Percentiles rank a stretch among this genome's conserved stretches.
Conservation (phyloP, 2,797 vertebrate genomes). For the Clarias pachynema region DNA sequence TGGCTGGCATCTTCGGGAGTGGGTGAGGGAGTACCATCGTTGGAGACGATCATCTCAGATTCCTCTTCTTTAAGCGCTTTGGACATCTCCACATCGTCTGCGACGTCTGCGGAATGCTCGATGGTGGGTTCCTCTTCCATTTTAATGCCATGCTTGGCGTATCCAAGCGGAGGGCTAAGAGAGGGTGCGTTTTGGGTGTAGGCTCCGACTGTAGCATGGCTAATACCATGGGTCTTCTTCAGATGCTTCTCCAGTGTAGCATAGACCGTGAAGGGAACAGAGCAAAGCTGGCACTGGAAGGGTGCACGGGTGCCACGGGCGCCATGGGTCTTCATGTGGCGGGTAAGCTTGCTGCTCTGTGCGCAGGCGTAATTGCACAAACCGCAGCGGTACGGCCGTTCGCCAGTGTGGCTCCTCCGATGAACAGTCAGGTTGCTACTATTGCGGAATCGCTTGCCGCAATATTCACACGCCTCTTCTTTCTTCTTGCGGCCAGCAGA, state of each 20-base stretch:
- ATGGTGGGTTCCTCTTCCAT: slow-evolving; percentile 51
- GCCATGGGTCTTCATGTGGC: slow-evolving; percentile 87
- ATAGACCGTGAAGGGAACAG: slow-evolving; percentile 78
- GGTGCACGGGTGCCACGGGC: slow-evolving; percentile 69
- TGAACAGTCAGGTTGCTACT: slow-evolving; percentile 79
- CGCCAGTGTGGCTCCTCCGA: slow-evolving; percentile 84
- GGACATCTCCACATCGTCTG: slow-evolving; percentile 60
- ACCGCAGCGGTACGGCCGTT: slow-evolving; percentile 83
- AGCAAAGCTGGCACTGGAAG: slow-evolving; percentile 70
- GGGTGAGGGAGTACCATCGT: slow-evolving; percentile 53
- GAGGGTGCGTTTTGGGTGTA: slow-evolving; percentile 65
- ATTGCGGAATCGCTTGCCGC: slow-evolving; percentile 80
- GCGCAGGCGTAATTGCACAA: slow-evolving; percentile 86
- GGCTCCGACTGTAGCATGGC: slow-evolving; percentile 71
- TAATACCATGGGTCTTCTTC: slow-evolving; percentile 80
- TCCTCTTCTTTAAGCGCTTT: slow-evolving; percentile 56
- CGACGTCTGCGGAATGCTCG: slow-evolving; percentile 48
- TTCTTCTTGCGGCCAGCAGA: slow-evolving; percentile 70
- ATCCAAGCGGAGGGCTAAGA: slow-evolving; percentile 43
- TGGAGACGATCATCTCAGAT: slow-evolving; percentile 37
- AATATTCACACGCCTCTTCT: slow-evolving; percentile 76
- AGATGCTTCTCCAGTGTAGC: slow-evolving; percentile 83
- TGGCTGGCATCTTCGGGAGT: slow-evolving; percentile 44
- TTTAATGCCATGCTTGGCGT: slow-evolving; percentile 50
- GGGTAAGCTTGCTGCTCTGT: slow-evolving; percentile 85